Evolutionary conservation across 2,797 vertebrate species (phyloP).

Genomic region (Leptodactylus fallax): DNA sequence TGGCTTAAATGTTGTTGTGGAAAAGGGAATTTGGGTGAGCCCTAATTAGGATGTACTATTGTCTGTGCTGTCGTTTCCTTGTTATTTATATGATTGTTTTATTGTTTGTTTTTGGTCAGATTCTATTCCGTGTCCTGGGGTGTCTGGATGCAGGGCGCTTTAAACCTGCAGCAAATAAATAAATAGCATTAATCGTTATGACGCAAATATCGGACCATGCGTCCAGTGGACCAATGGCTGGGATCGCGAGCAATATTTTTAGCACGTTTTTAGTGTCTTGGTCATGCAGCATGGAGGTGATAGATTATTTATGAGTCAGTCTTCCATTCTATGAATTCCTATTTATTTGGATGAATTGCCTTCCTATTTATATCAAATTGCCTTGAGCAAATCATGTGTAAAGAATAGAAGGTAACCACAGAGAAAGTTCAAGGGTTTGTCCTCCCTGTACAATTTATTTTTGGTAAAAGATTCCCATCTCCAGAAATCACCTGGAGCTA

Average conservation of each 20-base stretch:
- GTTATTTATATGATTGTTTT: slow-evolving; percentile 65
- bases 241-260: slow-evolving; percentile 2
- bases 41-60: slow-evolving; percentile 65
- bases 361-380: slow-evolving; percentile 28
- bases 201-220: slow-evolving; percentile 57
- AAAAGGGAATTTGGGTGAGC: slow-evolving; percentile 64
- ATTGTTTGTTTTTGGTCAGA: slow-evolving; percentile 63
- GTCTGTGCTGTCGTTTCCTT: slow-evolving; percentile 62
- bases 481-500: too few species aligned
- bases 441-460: background rate
- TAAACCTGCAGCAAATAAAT: slow-evolving; percentile 60
- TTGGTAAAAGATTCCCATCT: too few species aligned
- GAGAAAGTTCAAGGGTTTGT: background rate
- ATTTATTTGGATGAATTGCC: background rate
- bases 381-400: background rate
- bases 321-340: background rate
- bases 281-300: background rate
- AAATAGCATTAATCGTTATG: slow-evolving; percentile 57
- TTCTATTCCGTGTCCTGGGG: slow-evolving; percentile 59
- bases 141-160: slow-evolving; percentile 55
- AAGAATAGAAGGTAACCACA: background rate
- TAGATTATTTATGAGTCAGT: slow-evolving; percentile 31
- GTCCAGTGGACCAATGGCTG: slow-evolving; percentile 18
- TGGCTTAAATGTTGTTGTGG: slow-evolving; percentile 62
- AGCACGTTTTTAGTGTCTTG: slow-evolving; percentile 23